phyloP scores from a whole-genome alignment of 2,113 vertebrate species.

The Eurystomus gularis region DNA sequence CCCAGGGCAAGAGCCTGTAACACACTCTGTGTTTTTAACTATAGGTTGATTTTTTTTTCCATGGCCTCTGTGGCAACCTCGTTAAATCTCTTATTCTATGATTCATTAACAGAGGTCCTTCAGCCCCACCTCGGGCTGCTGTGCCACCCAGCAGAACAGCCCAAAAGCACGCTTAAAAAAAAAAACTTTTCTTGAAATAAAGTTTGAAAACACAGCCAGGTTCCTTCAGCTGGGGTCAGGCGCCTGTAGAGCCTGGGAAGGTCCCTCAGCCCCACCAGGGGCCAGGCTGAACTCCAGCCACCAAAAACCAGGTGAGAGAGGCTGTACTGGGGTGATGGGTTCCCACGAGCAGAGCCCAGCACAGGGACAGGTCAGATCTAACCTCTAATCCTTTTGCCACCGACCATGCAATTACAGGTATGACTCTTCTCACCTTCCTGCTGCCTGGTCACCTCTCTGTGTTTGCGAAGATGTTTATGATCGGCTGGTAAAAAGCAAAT shows the following conservation, averaged over 20 bases:
- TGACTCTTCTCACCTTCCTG: background rate
- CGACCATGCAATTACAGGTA: fast-evolving
- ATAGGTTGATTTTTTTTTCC: background rate
- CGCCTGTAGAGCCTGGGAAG: background rate
- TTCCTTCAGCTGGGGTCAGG: background rate
- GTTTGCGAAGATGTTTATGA: background rate
- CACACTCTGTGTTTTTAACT: background rate
- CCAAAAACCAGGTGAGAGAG: background rate
- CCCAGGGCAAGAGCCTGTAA: background rate
- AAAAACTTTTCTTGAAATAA: background rate
- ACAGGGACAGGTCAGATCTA: background rate
- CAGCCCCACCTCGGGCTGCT: background rate
- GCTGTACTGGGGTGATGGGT: fast-evolving
- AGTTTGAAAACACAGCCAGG: background rate
- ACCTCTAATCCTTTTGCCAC: background rate
- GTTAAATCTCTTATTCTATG: background rate
- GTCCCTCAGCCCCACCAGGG: background rate
- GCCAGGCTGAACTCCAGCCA: background rate
- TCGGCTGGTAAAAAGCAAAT: background rate
- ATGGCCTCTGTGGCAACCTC: background rate
- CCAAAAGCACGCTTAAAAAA: background rate
- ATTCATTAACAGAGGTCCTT: background rate
- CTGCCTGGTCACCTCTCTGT: background rate
- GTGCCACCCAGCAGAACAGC: background rate
- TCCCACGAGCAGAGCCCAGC: background rate